Conservation (phyloP, 2,113 vertebrate species). For the Rhinopomastus cyanomelas region DNA sequence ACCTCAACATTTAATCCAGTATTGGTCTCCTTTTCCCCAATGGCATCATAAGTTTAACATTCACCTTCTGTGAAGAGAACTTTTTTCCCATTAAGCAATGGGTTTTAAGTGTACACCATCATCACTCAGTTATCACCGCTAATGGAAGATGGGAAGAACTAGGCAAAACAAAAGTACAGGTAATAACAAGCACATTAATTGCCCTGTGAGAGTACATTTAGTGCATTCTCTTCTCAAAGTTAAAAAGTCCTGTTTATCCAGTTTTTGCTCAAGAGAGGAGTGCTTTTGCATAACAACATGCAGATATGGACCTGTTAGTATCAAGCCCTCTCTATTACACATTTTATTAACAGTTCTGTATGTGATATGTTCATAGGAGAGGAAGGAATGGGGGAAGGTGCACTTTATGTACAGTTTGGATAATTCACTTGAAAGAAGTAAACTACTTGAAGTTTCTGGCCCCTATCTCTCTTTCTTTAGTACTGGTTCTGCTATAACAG, state of each 20-base stretch:
- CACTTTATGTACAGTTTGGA: neutral
- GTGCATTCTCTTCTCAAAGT: neutral
- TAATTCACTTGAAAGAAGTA: neutral
- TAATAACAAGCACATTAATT: neutral
- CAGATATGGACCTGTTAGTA: neutral
- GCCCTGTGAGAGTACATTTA: neutral
- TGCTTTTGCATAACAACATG: neutral
- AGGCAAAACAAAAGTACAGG: neutral
- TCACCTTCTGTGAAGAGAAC: neutral
- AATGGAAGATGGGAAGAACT: neutral
- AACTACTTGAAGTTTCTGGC: neutral
- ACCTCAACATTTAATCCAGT: neutral
- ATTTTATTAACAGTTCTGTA: neutral
- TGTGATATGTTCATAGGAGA: neutral
- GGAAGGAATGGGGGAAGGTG: neutral
- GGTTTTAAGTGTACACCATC: neutral
- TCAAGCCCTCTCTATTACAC: neutral
- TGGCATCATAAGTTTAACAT: neutral
- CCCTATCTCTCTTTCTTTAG: neutral
- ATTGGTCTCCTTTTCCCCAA: neutral
- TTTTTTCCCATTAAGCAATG: neutral
- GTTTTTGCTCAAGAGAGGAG: neutral
- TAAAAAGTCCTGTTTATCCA: conserved; percentile 1
- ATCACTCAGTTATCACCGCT: neutral
- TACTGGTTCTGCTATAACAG: neutral